Conservation (phyloP, 92 coral and sea anemone species). For the Porites cylindrica region DNA sequence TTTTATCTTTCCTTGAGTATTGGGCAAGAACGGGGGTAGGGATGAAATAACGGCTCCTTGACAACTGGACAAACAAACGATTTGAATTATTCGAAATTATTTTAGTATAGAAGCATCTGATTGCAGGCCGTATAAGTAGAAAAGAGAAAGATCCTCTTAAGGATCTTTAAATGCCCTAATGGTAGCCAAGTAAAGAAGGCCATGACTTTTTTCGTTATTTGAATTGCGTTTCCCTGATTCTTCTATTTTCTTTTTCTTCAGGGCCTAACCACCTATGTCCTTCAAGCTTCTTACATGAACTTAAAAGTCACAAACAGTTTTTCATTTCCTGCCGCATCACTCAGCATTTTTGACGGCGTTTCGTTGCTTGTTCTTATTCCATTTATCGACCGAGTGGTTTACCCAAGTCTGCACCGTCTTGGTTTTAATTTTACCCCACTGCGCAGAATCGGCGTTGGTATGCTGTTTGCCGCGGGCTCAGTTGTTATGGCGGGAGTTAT, state of each 20-base stretch:
- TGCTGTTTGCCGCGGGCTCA: constrained; percentile 87
- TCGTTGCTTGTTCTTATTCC: constrained; percentile 82
- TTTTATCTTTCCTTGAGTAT: too few species aligned
- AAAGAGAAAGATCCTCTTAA: too few species aligned
- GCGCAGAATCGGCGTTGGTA: constrained; percentile 88
- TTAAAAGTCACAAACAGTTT: constrained; percentile 40
- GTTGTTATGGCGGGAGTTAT: constrained; percentile 85
- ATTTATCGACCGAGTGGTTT: constrained; percentile 83
- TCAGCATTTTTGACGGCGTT: constrained; percentile 63
- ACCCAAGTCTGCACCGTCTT: constrained; percentile 73
- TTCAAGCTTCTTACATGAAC: constrained; percentile 71
- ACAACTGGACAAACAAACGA: too few species aligned
- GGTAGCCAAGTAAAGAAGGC: too few species aligned
- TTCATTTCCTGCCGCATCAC: constrained; percentile 78
- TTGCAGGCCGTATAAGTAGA: too few species aligned
- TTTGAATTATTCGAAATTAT: too few species aligned
- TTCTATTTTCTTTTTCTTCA: neutral
- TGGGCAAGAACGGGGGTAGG: too few species aligned
- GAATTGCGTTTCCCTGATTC: neutral
- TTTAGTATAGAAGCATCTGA: too few species aligned
- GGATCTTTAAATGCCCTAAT: too few species aligned
- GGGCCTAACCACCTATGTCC: constrained; percentile 38
- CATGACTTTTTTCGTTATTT: too few species aligned
- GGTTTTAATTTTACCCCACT: constrained; percentile 82
- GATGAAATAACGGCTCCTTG: too few species aligned